These are phyloP conservation scores for Lagodon rhomboides DNA, from an alignment of 2,797 vertebrate genomes.

Conservation along the genomic window DNA sequence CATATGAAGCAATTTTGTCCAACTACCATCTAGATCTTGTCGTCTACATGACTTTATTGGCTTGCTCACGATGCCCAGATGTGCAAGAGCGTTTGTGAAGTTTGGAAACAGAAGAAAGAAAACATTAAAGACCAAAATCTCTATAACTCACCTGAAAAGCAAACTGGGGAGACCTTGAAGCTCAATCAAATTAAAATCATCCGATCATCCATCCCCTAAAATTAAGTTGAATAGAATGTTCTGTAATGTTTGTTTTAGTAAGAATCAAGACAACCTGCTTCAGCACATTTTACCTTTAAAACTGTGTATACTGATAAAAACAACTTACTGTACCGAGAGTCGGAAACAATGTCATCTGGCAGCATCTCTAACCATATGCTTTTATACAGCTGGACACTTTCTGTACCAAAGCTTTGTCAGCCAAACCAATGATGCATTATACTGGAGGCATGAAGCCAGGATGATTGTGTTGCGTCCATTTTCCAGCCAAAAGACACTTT, in stretches of 20 bases:
- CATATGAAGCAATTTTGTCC: too few species aligned
- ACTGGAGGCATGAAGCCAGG: slow-evolving; percentile 35
- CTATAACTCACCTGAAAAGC: too few species aligned
- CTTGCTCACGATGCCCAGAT: too few species aligned
- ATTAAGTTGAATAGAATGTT: too few species aligned
- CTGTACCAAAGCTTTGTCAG: slow-evolving; percentile 22
- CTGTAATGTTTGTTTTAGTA: not conserved
- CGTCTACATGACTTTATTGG: too few species aligned
- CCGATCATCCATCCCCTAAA: too few species aligned
- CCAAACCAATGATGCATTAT: slow-evolving; percentile 38
- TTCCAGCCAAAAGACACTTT: slow-evolving; percentile 44
- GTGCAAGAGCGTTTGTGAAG: too few species aligned
- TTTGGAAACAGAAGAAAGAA: too few species aligned
- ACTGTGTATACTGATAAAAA: not conserved
- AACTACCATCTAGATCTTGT: too few species aligned
- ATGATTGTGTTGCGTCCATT: slow-evolving; percentile 35
- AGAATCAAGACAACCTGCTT: not conserved
- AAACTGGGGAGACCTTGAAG: too few species aligned
- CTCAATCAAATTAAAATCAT: too few species aligned
- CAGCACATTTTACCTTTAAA: not conserved
- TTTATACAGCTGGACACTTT: slow-evolving; percentile 34
- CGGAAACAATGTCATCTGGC: slow-evolving; percentile 31
- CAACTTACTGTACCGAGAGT: not conserved
- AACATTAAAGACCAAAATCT: too few species aligned
- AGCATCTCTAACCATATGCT: slow-evolving; percentile 14